Conservation (phyloP, 2,888 invertebrate species). For the Alloplasta piceator region DNA sequence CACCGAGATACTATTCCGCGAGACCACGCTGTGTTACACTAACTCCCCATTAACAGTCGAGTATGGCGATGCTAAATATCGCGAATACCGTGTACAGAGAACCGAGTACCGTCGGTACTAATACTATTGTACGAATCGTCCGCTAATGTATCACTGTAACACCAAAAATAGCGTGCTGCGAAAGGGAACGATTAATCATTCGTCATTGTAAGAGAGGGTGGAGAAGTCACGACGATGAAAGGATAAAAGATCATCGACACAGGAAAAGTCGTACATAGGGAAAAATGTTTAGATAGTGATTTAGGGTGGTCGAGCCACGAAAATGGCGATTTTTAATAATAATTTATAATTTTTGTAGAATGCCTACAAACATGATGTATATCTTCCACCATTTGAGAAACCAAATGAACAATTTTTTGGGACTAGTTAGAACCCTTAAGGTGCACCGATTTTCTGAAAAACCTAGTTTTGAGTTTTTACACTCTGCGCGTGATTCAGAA, state of each 20-base stretch:
- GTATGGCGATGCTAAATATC: conserved; percentile 41
- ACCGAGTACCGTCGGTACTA: conserved; percentile 41
- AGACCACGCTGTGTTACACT: neutral
- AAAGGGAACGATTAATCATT: conserved; percentile 81
- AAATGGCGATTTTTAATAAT: too few relatives aligned
- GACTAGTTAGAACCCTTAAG: too few relatives aligned
- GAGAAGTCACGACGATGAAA: conserved; percentile 53
- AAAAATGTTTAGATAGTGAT: too few relatives aligned
- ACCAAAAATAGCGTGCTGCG: conserved; percentile 65
- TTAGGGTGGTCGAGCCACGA: too few relatives aligned
- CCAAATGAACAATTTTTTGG: too few relatives aligned
- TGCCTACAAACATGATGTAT: too few relatives aligned
- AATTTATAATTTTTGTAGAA: too few relatives aligned
- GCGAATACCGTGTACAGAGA: conserved; percentile 37
- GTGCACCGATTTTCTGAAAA: too few relatives aligned
- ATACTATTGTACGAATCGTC: conserved; percentile 49
- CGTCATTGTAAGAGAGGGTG: conserved; percentile 64
- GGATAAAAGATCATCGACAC: conserved; percentile 32
- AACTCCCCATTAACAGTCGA: conserved; percentile 3
- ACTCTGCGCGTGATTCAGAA: too few relatives aligned
- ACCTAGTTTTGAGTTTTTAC: too few relatives aligned
- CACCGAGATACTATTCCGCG: conserved; percentile 40
- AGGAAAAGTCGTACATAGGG: too few relatives aligned
- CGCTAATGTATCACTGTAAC: conserved; percentile 50
- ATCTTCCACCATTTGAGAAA: too few relatives aligned